Evolutionary conservation across 1,140 invertebrate genomes (phyloP).

Genomic region (Drosophila truncata): DNA sequence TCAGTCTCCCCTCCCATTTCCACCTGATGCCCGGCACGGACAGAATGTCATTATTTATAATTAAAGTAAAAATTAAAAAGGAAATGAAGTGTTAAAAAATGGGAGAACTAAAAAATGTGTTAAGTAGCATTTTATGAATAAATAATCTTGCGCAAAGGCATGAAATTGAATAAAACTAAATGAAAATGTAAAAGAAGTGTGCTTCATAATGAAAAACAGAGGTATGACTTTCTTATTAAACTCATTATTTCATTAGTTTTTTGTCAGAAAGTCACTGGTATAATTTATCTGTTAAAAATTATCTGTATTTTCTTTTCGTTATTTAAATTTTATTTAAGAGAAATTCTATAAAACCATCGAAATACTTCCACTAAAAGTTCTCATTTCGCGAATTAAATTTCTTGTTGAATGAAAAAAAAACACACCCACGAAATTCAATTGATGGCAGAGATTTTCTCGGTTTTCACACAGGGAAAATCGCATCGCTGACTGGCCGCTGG

Average conservation of each 20-base stretch:
- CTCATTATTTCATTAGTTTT: too few relatives aligned
- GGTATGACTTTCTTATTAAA: neutral
- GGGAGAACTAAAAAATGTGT: neutral
- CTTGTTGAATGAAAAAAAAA: neutral
- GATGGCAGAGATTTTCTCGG: constrained; percentile 5
- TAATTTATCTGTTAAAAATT: too few relatives aligned
- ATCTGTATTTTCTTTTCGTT: accelerated
- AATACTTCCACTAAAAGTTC: neutral
- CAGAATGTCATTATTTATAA: constrained; percentile 6
- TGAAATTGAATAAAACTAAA: constrained; percentile 7
- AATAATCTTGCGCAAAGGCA: neutral
- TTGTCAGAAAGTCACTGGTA: neutral
- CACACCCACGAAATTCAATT: constrained; percentile 1
- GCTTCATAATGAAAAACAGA: neutral
- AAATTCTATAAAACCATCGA: neutral
- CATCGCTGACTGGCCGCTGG: constrained; percentile 11
- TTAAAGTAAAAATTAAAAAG: constrained; percentile 16
- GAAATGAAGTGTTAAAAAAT: neutral
- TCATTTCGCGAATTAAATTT: neutral
- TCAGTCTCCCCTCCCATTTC: neutral
- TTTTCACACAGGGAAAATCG: constrained; percentile 14
- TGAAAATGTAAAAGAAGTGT: neutral
- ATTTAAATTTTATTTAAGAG: too few relatives aligned
- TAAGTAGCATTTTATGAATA: neutral
- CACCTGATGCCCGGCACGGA: neutral